Evolutionary conservation across 2,113 vertebrate species (phyloP).

Genomic region (Philantomba maxwellii): DNA sequence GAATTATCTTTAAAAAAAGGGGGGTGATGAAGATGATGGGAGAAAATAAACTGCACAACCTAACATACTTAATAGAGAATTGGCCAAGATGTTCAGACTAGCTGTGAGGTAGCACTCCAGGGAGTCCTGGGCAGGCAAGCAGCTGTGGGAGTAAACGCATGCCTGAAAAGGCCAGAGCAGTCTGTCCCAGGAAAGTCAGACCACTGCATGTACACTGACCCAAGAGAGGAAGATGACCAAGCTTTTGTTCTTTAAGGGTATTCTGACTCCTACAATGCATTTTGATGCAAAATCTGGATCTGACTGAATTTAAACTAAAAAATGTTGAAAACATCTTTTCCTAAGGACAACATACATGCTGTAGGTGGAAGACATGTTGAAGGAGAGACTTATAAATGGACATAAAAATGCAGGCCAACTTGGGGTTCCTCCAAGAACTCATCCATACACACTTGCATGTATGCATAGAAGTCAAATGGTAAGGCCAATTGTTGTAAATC

Average conservation of each 20-base stretch:
- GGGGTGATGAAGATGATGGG: neutral
- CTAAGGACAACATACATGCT: neutral
- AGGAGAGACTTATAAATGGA: neutral
- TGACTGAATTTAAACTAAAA: neutral
- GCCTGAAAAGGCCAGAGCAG: neutral
- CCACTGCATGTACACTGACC: neutral
- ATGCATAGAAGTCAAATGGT: neutral
- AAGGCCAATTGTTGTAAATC: neutral
- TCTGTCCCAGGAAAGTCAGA: neutral
- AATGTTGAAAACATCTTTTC: neutral
- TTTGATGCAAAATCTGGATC: neutral
- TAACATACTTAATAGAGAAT: neutral
- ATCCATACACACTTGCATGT: neutral
- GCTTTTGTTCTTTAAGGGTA: neutral
- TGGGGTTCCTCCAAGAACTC: neutral
- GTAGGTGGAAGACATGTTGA: neutral
- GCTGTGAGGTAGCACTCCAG: accelerated
- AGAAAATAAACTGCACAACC: neutral
- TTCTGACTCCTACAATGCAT: neutral
- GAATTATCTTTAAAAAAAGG: neutral
- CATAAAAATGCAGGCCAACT: neutral
- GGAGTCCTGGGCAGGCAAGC: neutral
- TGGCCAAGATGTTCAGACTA: neutral
- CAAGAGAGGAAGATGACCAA: neutral
- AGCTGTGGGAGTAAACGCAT: neutral